These are phyloP conservation scores for Cerastis leucographa DNA, from an alignment of 2,888 invertebrate species.

Conservation along the genomic window DNA sequence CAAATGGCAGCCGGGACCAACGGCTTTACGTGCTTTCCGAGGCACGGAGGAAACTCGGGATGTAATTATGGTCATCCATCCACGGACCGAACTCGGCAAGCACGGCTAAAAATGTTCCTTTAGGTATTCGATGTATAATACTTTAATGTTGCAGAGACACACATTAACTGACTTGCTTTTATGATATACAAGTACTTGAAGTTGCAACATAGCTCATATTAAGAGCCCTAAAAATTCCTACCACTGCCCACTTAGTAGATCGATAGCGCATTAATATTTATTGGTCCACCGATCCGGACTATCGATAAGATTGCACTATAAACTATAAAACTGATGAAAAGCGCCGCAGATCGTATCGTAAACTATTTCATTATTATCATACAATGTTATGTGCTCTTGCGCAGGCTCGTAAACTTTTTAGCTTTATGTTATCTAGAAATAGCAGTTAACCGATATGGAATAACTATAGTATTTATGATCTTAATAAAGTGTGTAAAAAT, in stretches of 20 bases:
- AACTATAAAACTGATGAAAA: constrained; percentile 64
- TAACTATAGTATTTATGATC: constrained; percentile 9
- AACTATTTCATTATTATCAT: constrained; percentile 66
- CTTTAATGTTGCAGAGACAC: background rate
- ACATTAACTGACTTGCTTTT: background rate
- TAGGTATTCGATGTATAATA: no score
- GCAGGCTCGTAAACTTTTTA: constrained; percentile 47
- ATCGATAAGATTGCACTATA: constrained; percentile 48
- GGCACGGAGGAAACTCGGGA: no score
- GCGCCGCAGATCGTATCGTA: constrained; percentile 53
- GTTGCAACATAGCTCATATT: background rate
- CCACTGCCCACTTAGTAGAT: constrained; percentile 3
- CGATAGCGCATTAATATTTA: constrained; percentile 40
- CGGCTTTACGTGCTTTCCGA: no score
- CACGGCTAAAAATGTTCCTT: background rate
- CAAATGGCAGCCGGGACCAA: no score
- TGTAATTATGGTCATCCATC: no score
- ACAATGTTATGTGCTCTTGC: constrained; percentile 61
- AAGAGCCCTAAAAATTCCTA: constrained; percentile 29
- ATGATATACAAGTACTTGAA: background rate
- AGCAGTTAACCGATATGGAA: background rate
- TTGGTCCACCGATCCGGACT: constrained; percentile 23
- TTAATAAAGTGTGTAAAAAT: background rate
- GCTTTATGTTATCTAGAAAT: constrained; percentile 29
- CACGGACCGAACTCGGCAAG: no score